These are phyloP conservation scores for Cerceris ruficornis DNA, from an alignment of 2,888 invertebrate genomes.

Conservation along the genomic window DNA sequence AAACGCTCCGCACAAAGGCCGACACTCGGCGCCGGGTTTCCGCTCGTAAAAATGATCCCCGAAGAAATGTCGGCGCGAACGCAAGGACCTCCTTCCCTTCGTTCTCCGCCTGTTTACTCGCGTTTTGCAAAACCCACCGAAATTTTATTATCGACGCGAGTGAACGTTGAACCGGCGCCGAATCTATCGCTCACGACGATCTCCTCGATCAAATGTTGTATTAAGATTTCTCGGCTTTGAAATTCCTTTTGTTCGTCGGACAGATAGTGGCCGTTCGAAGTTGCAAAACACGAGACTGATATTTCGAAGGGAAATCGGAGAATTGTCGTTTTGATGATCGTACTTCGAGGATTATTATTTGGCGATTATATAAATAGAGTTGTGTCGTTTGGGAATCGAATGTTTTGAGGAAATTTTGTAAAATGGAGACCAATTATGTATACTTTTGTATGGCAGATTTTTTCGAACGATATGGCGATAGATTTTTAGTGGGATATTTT, in stretches of 20 bases:
- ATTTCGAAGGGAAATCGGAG: too few relatives aligned
- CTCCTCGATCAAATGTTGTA: conserved; percentile 63
- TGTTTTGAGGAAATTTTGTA: too few relatives aligned
- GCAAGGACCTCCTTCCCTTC: conserved; percentile 5
- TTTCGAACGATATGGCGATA: too few relatives aligned
- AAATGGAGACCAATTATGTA: too few relatives aligned
- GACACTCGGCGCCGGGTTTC: conserved; percentile 42
- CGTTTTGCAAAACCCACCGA: conserved; percentile 42
- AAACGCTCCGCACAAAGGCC: conserved; percentile 60
- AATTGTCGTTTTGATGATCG: too few relatives aligned
- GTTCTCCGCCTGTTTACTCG: conserved; percentile 36
- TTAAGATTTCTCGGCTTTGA: conserved; percentile 27
- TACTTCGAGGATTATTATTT: too few relatives aligned
- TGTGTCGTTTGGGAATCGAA: too few relatives aligned
- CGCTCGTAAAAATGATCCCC: conserved; percentile 46
- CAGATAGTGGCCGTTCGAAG: not conserved
- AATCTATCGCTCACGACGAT: conserved; percentile 35
- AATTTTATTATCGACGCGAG: conserved; percentile 9
- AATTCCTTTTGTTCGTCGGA: not conserved
- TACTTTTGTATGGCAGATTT: too few relatives aligned
- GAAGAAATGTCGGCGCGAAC: conserved; percentile 1
- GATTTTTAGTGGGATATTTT: too few relatives aligned
- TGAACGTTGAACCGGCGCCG: conserved; percentile 57
- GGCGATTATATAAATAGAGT: too few relatives aligned
- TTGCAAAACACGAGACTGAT: not conserved